Conservation (phyloP, 2,888 invertebrate species). For the Leptinotarsa rubiginosa region DNA sequence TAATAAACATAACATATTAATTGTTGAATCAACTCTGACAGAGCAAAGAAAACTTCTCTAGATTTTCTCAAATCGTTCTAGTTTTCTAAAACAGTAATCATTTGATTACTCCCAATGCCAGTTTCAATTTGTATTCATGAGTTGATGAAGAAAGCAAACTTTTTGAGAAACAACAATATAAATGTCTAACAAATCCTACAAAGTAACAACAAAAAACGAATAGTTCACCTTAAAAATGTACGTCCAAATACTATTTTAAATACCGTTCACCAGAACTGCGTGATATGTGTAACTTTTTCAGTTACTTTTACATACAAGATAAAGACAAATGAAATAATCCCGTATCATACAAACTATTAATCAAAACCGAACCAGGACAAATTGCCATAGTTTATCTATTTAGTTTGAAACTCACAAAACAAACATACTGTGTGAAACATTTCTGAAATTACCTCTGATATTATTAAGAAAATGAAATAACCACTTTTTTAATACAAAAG, state of each 20-base stretch:
- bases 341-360: background rate
- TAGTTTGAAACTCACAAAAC: background rate
- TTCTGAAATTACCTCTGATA: background rate
- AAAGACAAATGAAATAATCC: background rate
- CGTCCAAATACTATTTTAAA: slow-evolving; percentile 41
- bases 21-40: too few species aligned
- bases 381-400: background rate
- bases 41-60: too few species aligned
- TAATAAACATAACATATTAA: too few species aligned
- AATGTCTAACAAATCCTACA: slow-evolving; percentile 46
- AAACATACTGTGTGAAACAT: background rate
- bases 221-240: slow-evolving; percentile 30
- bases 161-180: slow-evolving; percentile 29
- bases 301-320: slow-evolving; percentile 26
- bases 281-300: slow-evolving; percentile 54
- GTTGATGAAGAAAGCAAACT: background rate
- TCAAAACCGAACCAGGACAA: background rate
- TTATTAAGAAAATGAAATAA: too few species aligned
- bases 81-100: too few species aligned
- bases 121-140: background rate
- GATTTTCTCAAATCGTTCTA: too few species aligned
- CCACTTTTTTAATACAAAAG: too few species aligned
- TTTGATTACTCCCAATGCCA: background rate
- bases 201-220: slow-evolving; percentile 29
- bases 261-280: slow-evolving; percentile 53